These are phyloP conservation scores for Mormoops blainvillei DNA, from an alignment of 2,113 vertebrate genomes.

Conservation along the genomic window DNA sequence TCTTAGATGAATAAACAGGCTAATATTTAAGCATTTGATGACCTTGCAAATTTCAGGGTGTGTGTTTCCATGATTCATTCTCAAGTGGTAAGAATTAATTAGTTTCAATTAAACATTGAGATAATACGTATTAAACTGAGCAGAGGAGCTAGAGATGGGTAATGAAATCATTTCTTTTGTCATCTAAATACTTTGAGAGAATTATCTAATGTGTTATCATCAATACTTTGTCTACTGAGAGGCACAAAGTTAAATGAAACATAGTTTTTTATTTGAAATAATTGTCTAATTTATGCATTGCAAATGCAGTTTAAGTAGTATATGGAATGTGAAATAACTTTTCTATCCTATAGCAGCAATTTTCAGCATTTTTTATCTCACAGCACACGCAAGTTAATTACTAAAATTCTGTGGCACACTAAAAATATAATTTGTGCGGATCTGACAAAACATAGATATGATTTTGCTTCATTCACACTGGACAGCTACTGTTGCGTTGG, in stretches of 20 bases:
- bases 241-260: not conserved
- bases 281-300: not conserved
- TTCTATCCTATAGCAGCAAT: not conserved
- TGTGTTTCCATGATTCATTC: not conserved
- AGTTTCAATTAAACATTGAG: constrained; percentile 8
- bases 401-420: not conserved
- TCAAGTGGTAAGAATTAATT: constrained; percentile 12
- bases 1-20: not conserved
- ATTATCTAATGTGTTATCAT: not conserved
- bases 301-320: not conserved
- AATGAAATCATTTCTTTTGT: not conserved
- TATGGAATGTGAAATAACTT: not conserved
- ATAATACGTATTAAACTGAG: not conserved
- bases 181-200: not conserved
- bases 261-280: not conserved
- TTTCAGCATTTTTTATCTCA: not conserved
- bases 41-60: constrained; percentile 13
- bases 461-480: not conserved
- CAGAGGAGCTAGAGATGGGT: not conserved
- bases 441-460: not conserved
- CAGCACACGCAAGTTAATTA: not conserved
- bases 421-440: not conserved
- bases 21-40: constrained; percentile 29
- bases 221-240: not conserved
- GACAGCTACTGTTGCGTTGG: not conserved